Base-by-base conservation (phyloP, 1,140 invertebrate genomes). In the Pygmarrhopalites habei region DNA sequence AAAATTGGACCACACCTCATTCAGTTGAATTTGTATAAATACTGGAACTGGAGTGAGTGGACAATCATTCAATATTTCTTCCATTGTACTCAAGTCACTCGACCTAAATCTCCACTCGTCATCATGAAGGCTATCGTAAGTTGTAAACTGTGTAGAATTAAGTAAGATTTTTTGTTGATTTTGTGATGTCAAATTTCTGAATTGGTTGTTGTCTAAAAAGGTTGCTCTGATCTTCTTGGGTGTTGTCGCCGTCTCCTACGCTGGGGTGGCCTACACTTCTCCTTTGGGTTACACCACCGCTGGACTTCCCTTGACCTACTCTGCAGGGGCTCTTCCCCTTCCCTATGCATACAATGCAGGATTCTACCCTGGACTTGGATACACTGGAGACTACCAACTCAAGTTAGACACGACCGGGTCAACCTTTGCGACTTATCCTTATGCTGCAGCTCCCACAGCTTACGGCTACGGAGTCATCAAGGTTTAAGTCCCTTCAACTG, bases 391-490 rank as follows among this genome's bases (percentile, higher is more conserved):
- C 52, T 67, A 67, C 51, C 44, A 63, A 56, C 25, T 67, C 32
- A 60, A 23, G 26, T 55, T 67, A 14, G 65, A 67, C 51, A 67
- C 65, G 30, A 41, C 52, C 47, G 65, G 65, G 56, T 41, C 28
- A 28, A 56, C 61, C 17, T 67, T 63, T 25, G 57, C 65, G 7
- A 29, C 19, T 35, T 66, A 66, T 41, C 64, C 64, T 23, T 66
- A 62, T 12, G 53, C 60, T 25, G 65, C 65, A 28, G 60, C 65
- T 32, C 60, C 65, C 15, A 66, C 65, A 1, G 65, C 65, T 30
- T 62, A 67, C 19, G 65, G 65, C 2, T 67, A 67, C 43, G 65
- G 57, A 52, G 65, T 67, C 30, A 23, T 56, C 30, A 62, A 58
- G 51, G 19, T 30, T 55, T 14, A 28, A 55, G n/a, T n/a, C n/a